These are phyloP conservation scores for Notarius quadriscutis DNA, from an alignment of 2,113 vertebrate species.

Conservation along the genomic window DNA sequence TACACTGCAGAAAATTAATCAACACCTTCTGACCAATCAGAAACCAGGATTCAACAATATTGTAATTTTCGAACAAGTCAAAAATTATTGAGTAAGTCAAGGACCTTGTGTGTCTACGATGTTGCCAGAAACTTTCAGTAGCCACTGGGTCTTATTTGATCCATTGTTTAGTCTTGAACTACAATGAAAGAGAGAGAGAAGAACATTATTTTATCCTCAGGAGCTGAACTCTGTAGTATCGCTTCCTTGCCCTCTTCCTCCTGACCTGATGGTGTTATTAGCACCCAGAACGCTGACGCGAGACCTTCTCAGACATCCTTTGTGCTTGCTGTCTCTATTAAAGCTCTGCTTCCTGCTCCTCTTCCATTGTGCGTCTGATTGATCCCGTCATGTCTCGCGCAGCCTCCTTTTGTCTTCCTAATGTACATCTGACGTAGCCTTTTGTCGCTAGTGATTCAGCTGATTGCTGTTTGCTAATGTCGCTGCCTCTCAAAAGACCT, in stretches of 20 bases:
- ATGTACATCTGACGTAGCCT: slow-evolving; percentile 41
- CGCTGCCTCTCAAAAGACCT: slow-evolving; percentile 23
- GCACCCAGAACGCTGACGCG: not conserved
- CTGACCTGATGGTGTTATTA: slow-evolving; percentile 20
- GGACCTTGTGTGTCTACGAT: not conserved
- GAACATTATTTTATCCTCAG: not conserved
- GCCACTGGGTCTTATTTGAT: not conserved
- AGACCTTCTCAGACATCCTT: slow-evolving; percentile 17
- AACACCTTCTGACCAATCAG: not conserved
- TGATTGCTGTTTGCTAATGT: slow-evolving; percentile 54
- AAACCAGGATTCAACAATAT: not conserved
- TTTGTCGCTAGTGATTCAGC: slow-evolving; percentile 49
- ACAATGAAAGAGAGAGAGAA: too few species aligned
- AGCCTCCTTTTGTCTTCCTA: slow-evolving; percentile 39
- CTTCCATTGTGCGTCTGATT: slow-evolving; percentile 33
- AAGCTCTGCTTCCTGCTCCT: slow-evolving; percentile 15
- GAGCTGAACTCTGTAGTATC: not conserved
- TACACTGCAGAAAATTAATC: not conserved
- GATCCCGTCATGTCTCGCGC: slow-evolving; percentile 32
- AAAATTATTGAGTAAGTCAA: not conserved
- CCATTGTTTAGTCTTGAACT: not conserved
- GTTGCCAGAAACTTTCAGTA: not conserved
- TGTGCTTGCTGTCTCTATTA: slow-evolving; percentile 21
- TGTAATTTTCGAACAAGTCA: not conserved
- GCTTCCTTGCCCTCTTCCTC: not conserved